Percentiles rank a stretch among this genome's conserved stretches.
phyloP scores from a whole-genome alignment of 2,797 vertebrate genomes.

The Otolemur crassicaudatus region DNA sequence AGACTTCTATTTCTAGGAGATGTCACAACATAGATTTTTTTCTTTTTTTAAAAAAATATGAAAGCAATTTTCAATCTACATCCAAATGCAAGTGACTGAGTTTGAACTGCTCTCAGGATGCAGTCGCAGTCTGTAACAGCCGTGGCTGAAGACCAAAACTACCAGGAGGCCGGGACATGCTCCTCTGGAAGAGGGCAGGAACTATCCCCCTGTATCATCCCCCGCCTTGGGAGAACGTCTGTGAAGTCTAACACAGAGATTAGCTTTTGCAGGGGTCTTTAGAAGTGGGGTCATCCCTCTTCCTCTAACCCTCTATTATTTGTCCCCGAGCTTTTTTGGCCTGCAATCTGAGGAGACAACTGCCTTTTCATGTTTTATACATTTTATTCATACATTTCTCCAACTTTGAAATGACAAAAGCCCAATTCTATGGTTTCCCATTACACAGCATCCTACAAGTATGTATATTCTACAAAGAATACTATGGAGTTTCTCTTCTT shows the following conservation, averaged over 20 bases:
- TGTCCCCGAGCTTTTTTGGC: background rate
- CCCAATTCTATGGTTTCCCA: conserved; percentile 79
- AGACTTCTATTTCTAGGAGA: conserved; percentile 49
- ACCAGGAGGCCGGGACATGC: background rate
- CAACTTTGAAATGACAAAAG: conserved; percentile 80
- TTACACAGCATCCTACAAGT: conserved; percentile 79
- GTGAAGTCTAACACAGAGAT: background rate
- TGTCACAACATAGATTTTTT: conserved; percentile 33
- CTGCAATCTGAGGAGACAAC: conserved; percentile 70
- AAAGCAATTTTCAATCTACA: conserved; percentile 63
- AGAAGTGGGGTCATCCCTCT: background rate
- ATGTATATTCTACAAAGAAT: conserved; percentile 84
- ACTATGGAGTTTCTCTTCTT: conserved; percentile 81
- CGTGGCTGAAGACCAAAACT: background rate
- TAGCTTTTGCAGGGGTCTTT: background rate
- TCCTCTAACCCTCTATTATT: conserved; percentile 38
- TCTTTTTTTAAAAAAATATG: background rate
- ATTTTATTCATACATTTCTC: conserved; percentile 76
- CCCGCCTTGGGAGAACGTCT: background rate
- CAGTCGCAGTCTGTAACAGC: background rate
- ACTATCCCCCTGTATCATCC: background rate
- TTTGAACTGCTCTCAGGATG: background rate
- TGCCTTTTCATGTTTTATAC: conserved; percentile 77
- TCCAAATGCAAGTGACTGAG: conserved; percentile 4
- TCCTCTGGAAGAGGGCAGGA: background rate